Conservation (phyloP, 2,888 invertebrate genomes). For the Exocentrus adspersus region DNA sequence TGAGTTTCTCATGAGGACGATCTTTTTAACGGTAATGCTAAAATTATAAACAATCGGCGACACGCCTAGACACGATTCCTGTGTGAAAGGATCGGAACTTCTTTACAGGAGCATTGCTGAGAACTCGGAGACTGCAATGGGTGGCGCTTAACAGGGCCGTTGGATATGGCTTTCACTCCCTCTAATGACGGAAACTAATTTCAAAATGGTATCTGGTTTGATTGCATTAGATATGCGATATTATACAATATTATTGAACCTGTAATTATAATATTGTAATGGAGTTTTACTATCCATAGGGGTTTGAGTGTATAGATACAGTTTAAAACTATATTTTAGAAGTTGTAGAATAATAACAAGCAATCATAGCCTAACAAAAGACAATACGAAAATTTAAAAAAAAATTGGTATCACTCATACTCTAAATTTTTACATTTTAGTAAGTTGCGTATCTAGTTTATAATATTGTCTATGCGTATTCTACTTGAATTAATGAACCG, state of each 20-base stretch:
- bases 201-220: slow-evolving; percentile 30
- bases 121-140: slow-evolving; percentile 36
- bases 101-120: slow-evolving; percentile 29
- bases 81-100: slow-evolving; percentile 37
- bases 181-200: slow-evolving; percentile 29
- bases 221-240: no score
- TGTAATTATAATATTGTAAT: background rate
- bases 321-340: no score
- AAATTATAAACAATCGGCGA: slow-evolving; percentile 31
- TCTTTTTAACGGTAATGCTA: slow-evolving; percentile 22
- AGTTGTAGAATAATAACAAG: no score
- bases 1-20: slow-evolving; percentile 29
- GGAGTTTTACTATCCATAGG: no score
- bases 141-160: slow-evolving; percentile 39
- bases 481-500: no score
- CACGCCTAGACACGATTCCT: slow-evolving; percentile 44
- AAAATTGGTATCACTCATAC: no score
- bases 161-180: slow-evolving; percentile 32
- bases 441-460: no score
- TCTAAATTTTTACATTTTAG: no score
- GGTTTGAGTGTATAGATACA: no score
- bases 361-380: no score
- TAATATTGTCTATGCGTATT: no score
- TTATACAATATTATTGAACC: background rate
- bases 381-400: no score